A percentile compares a stretch with the other conserved stretches of the same genome.
Conservation (phyloP, 2,113 vertebrate genomes). For the Megaceryle torquata region DNA sequence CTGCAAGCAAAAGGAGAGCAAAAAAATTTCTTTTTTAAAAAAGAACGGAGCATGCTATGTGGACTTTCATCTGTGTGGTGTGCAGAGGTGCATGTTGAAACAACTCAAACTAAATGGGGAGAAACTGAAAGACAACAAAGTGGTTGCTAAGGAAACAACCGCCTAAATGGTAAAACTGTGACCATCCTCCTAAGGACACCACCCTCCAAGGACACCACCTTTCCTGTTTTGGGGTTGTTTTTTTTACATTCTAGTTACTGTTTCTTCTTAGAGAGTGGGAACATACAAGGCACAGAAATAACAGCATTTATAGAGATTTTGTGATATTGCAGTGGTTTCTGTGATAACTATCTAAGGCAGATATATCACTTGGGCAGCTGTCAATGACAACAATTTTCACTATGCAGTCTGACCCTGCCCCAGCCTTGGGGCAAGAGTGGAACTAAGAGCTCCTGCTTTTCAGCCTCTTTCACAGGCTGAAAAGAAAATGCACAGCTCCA, state of each 20-base stretch:
- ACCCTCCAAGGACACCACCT: slow-evolving; percentile 60
- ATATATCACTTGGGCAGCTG: not conserved
- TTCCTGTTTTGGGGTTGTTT: slow-evolving; percentile 69
- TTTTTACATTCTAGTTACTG: not conserved
- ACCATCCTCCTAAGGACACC: slow-evolving; percentile 31
- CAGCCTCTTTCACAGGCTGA: not conserved
- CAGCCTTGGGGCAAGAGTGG: not conserved
- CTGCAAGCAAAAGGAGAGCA: slow-evolving; percentile 11
- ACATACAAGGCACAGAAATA: not conserved
- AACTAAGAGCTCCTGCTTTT: not conserved
- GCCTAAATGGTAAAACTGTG: slow-evolving; percentile 39
- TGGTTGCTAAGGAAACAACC: slow-evolving; percentile 49
- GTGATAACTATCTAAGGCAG: not conserved
- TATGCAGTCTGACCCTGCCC: fast-evolving
- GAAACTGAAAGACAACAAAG: slow-evolving; percentile 38
- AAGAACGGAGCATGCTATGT: fast-evolving
- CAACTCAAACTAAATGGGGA: not conserved
- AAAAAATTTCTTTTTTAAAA: not conserved
- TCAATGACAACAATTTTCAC: not conserved
- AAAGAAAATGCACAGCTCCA: not conserved
- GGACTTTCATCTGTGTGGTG: not conserved
- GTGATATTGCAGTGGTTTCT: not conserved
- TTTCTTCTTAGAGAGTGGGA: slow-evolving; percentile 10
- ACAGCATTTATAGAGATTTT: not conserved
- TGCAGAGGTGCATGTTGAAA: not conserved